Evolutionary conservation across 2,888 invertebrate species (phyloP).

Genomic region (Habroteleia sp.): DNA sequence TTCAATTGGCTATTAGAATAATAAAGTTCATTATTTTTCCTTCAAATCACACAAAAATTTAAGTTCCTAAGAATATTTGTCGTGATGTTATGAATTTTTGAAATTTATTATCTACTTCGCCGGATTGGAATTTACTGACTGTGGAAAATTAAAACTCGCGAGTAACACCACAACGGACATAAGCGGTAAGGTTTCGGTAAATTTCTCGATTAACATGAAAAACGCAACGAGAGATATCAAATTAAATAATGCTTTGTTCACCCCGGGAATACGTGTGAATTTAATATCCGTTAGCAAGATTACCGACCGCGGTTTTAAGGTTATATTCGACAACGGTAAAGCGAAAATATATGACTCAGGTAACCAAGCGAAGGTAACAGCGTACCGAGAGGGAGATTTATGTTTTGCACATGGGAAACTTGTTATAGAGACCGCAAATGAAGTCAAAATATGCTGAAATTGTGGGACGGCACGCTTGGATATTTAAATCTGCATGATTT

Average conservation of each 20-base stretch:
- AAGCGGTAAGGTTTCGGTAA: background rate
- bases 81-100: too few relatives aligned
- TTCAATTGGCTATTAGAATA: too few relatives aligned
- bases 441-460: background rate
- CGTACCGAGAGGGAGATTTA: background rate
- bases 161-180: background rate
- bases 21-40: too few relatives aligned
- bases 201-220: background rate
- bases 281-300: background rate
- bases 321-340: background rate
- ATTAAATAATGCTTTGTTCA: background rate
- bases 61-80: too few relatives aligned
- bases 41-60: too few relatives aligned
- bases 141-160: background rate
- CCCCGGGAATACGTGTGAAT: background rate
- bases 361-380: background rate
- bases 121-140: background rate
- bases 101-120: background rate
- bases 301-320: background rate
- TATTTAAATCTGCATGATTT: background rate
- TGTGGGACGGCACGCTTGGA: background rate
- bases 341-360: slow-evolving; percentile 1
- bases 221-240: background rate
- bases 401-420: background rate
- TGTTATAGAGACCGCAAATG: background rate